phyloP scores from a whole-genome alignment of 2,888 invertebrate genomes.

The Volucella zonaria region DNA sequence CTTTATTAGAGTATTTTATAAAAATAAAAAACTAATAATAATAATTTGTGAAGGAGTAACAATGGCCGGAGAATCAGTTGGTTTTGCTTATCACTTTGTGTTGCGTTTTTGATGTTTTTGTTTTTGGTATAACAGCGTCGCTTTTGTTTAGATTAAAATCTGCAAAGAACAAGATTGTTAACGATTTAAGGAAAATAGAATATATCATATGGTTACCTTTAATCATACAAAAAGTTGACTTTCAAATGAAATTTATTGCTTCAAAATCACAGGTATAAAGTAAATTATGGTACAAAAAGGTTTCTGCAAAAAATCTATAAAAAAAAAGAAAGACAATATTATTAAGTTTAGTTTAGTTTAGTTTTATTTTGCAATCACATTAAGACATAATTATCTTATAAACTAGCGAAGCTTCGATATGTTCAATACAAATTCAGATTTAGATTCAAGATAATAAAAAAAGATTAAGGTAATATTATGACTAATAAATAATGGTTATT shows the following conservation, averaged over 20 bases:
- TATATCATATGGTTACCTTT: neutral
- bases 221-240: neutral
- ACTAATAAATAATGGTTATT: too few relatives aligned
- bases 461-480: too few relatives aligned
- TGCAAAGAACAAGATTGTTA: neutral
- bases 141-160: neutral
- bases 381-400: too few relatives aligned
- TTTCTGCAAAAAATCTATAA: conserved; percentile 15
- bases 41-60: neutral
- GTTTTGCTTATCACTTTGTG: neutral
- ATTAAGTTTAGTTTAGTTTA: too few relatives aligned
- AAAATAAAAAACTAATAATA: neutral
- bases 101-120: neutral
- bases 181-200: neutral
- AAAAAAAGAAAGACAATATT: neutral
- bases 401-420: too few relatives aligned
- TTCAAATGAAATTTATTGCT: neutral
- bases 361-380: too few relatives aligned
- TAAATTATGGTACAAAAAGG: neutral
- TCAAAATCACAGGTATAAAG: conserved; percentile 1
- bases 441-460: too few relatives aligned
- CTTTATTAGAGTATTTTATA: neutral
- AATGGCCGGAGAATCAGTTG: neutral
- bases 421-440: too few relatives aligned
- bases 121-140: neutral